Evolutionary conservation across 2,888 invertebrate genomes (phyloP).

Genomic region (Julus scanicus): DNA sequence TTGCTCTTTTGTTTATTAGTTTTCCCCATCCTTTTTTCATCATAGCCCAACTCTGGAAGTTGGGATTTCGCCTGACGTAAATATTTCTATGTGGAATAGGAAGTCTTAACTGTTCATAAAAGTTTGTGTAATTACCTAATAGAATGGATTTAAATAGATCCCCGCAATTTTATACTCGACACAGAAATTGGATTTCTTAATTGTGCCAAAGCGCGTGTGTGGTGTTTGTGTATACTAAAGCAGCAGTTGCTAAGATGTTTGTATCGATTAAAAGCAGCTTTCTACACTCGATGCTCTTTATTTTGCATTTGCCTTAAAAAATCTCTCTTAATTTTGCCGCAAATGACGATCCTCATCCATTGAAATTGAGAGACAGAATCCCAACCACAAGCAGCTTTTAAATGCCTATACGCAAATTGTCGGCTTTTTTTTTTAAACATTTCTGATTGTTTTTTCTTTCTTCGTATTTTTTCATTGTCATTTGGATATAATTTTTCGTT

Average conservation of each 20-base stretch:
- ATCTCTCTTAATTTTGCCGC: neutral
- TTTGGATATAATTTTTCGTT: no score
- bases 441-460: neutral
- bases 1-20: no score
- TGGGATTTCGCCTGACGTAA: neutral
- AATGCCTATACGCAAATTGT: neutral
- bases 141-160: constrained; percentile 22
- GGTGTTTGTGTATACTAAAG: neutral
- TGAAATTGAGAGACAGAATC: neutral
- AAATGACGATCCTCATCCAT: constrained; percentile 24
- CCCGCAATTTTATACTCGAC: constrained; percentile 5
- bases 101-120: constrained; percentile 29
- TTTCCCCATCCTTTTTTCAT: no score
- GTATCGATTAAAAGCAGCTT: constrained; percentile 5
- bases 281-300: neutral
- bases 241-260: neutral
- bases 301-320: neutral
- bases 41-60: neutral
- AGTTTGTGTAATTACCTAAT: constrained; percentile 35
- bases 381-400: neutral
- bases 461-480: neutral
- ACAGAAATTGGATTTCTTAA: constrained; percentile 27
- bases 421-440: neutral
- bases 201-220: neutral
- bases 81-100: neutral